Conservation (phyloP, 2,113 vertebrate species). For the Drymodes brunneopygia region DNA sequence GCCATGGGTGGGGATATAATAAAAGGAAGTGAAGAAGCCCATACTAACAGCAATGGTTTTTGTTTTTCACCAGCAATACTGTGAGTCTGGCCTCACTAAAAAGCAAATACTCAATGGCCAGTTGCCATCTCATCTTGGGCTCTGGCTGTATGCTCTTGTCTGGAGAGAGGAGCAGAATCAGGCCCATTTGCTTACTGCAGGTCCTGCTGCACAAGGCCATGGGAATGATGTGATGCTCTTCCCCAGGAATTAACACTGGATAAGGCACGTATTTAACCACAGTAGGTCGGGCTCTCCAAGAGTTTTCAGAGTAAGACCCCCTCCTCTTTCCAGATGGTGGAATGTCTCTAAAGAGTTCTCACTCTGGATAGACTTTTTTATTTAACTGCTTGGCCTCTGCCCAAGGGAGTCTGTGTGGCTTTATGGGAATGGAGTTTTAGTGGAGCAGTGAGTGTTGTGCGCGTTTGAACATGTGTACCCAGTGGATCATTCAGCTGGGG, state of each 20-base stretch:
- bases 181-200: background rate
- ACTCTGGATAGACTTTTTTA: conserved; percentile 1
- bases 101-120: background rate
- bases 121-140: background rate
- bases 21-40: conserved; percentile 35
- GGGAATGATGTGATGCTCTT: background rate
- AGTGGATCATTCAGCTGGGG: background rate
- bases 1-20: background rate
- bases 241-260: background rate
- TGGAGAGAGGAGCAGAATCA: background rate
- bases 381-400: conserved; percentile 45
- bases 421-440: conserved; percentile 27
- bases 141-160: background rate
- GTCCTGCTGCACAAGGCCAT: background rate
- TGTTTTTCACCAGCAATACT: background rate
- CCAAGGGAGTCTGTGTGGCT: conserved; percentile 43
- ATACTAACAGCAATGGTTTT: background rate
- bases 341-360: conserved; percentile 30
- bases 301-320: background rate
- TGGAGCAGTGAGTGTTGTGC: background rate
- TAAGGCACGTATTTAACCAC: background rate
- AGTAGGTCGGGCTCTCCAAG: background rate
- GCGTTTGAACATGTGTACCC: background rate
- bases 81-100: background rate
- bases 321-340: conserved; percentile 46